Percentiles rank a stretch among this genome's conserved stretches.
phyloP scores from a whole-genome alignment of 2,797 vertebrate species.

The Lacerta viridis region DNA sequence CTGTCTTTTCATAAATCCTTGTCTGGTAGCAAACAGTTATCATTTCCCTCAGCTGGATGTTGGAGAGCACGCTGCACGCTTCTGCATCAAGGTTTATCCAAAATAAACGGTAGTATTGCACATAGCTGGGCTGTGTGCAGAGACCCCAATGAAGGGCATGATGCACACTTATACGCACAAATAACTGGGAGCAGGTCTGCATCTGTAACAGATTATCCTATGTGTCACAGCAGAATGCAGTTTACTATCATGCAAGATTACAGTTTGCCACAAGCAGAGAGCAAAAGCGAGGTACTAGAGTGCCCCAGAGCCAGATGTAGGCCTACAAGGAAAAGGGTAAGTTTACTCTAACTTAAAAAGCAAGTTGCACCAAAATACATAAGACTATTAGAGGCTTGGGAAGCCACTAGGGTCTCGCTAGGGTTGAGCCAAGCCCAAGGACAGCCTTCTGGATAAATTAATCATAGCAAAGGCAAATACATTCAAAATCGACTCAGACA shows the following conservation, averaged over 20 bases:
- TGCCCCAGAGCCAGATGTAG: background rate
- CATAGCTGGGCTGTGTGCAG: background rate
- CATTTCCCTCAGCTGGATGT: background rate
- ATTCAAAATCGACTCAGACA: background rate
- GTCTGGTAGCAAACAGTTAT: background rate
- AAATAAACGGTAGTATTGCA: background rate
- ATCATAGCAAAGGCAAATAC: background rate
- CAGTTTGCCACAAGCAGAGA: constrained; percentile 20
- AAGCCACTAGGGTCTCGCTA: background rate
- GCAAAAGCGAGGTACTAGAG: constrained; percentile 10
- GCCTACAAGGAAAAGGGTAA: background rate
- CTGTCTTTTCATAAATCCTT: background rate
- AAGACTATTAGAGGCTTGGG: background rate
- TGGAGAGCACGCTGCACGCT: background rate
- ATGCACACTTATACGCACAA: background rate
- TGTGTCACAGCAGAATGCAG: constrained; percentile 9
- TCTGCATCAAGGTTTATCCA: background rate
- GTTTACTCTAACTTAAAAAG: background rate
- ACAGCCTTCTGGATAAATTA: background rate
- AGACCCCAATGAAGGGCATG: background rate
- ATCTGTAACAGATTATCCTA: constrained; percentile 16
- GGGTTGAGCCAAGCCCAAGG: background rate
- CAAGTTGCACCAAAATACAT: background rate
- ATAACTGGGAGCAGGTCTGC: constrained; percentile 28
- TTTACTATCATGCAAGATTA: constrained; percentile 14